Evolutionary conservation across 2,888 invertebrate genomes (phyloP), one percentile per base, ranked within the genome.

Genomic region (Drosophila kanekoi): DNA sequence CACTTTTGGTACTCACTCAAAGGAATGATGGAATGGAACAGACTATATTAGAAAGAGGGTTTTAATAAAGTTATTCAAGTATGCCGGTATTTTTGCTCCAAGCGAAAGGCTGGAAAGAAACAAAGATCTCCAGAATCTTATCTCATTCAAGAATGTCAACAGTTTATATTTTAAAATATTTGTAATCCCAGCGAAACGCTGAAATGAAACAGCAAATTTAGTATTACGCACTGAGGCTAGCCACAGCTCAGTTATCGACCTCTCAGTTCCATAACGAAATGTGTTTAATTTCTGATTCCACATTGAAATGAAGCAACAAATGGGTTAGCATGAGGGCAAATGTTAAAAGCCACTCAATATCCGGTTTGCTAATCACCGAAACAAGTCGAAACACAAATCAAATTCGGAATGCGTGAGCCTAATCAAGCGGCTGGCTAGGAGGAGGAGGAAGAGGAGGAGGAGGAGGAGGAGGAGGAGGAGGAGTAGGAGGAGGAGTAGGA

Each of bases 331-430:
- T 4, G 1, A n/a, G 16, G 13, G 13, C 23, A 16, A 16, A 40
- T 41, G 48, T 32, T 62, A 45, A 49, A 35, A 33, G 28, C 13
- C 41, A 37, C 5, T 47, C 57, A 71, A 76, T 65, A 71, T 76
- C 74, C 72, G 61, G 65, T 45, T 65, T 56, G 35, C 45, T 68
- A 65, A 72, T 68, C 58, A 56, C 20, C 20, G 45, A 64, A 23
- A 37, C 28, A 48, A 57, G 33, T 45, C 56, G 37, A 60, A 44
- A 51, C 33, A 43, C 41, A 48, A 63, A 73, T 69, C 47, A 47
- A 59, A 63, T 63, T 72, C 37, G 28, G 38, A 56, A 48, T 63
- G 48, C 14, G 57, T 53, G 35, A 51, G 38, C 38, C 59, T 47
- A 35, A 60, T 52, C 35, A 58, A 40, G 13, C 51, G 20, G 3